phyloP scores from a whole-genome alignment of 2,113 vertebrate species.

The Callaeas wilsoni region DNA sequence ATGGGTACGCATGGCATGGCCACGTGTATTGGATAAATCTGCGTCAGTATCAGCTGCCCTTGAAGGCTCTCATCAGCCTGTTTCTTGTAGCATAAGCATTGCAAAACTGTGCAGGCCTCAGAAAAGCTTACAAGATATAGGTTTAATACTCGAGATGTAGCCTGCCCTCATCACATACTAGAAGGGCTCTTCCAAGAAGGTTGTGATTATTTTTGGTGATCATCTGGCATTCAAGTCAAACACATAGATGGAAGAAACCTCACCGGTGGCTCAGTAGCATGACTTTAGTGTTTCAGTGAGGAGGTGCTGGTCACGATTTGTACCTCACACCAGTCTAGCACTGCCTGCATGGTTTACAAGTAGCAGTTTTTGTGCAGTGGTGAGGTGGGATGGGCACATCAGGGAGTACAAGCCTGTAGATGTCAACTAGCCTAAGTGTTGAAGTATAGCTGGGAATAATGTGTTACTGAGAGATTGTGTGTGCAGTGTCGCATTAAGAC shows the following conservation, averaged over 20 bases:
- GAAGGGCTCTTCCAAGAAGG: neutral
- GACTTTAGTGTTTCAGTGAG: neutral
- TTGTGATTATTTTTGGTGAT: neutral
- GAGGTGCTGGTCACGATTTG: rapidly evolving
- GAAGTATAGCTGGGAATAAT: neutral
- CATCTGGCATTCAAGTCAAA: neutral
- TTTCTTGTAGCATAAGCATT: neutral
- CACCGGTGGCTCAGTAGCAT: neutral
- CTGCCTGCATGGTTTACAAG: neutral
- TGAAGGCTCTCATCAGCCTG: neutral
- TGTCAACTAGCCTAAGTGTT: neutral
- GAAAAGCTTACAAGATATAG: neutral
- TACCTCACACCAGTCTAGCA: neutral
- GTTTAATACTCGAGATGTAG: rapidly evolving
- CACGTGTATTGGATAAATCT: neutral
- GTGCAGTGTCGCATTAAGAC: neutral
- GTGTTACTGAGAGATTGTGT: neutral
- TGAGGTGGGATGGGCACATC: neutral
- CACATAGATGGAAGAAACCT: rapidly evolving
- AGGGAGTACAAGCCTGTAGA: neutral
- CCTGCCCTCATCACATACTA: rapidly evolving
- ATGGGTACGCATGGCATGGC: rapidly evolving
- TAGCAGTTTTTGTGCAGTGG: neutral
- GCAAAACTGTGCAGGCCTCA: neutral
- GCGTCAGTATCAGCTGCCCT: neutral